phyloP scores from a whole-genome alignment of 2,113 vertebrate genomes.

The Lamprologus sp. region DNA sequence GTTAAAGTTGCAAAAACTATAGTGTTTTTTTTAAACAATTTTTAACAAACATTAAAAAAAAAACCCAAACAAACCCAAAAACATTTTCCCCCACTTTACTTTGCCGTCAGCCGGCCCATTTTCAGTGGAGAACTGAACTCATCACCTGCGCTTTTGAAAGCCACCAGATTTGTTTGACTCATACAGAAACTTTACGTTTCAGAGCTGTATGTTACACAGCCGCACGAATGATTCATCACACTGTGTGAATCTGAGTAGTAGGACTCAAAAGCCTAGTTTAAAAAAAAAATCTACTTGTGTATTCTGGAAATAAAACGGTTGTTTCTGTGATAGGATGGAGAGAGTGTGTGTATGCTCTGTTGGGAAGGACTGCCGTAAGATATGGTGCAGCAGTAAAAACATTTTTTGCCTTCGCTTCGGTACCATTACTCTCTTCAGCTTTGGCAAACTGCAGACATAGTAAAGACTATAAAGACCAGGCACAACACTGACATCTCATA shows the following conservation, averaged over 20 bases:
- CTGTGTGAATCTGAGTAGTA: background rate
- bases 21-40: background rate
- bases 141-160: background rate
- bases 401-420: background rate
- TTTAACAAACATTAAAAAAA: background rate
- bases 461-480: background rate
- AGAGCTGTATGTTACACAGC: background rate
- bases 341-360: background rate
- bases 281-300: background rate
- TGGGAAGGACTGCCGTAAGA: background rate
- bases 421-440: background rate
- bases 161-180: background rate
- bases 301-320: background rate
- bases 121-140: background rate
- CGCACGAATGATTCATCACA: background rate
- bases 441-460: background rate
- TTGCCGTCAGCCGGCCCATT: background rate
- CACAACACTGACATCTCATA: background rate
- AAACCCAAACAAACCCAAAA: background rate
- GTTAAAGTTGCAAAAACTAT: background rate
- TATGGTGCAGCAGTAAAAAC: background rate
- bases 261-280: background rate
- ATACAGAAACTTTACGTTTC: background rate
- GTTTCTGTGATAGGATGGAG: background rate
- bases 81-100: background rate